Evolutionary conservation across 2,113 vertebrate species (phyloP).

Genomic region (Pedetes capensis): DNA sequence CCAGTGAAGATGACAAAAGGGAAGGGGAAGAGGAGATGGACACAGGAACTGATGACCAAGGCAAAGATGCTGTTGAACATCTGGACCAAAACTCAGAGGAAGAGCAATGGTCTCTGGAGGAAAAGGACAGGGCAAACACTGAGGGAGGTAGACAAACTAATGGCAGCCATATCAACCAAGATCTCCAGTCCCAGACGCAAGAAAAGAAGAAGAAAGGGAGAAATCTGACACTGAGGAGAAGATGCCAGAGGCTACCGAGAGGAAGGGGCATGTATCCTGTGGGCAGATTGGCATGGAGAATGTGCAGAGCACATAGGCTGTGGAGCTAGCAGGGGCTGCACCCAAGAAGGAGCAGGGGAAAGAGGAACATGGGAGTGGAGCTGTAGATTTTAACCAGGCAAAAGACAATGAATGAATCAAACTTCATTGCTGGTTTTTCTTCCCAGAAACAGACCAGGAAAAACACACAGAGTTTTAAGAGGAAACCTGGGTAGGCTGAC

Average conservation of each 20-base stretch:
- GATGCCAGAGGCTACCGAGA: conserved; percentile 84
- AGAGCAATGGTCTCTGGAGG: conserved; percentile 44
- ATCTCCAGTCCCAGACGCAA: conserved; percentile 86
- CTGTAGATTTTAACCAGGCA: conserved; percentile 92
- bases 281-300: conserved; percentile 93
- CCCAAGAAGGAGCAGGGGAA: conserved; percentile 92
- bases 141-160: conserved; percentile 77
- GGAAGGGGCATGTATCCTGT: conserved; percentile 88
- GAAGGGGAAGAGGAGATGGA: conserved; percentile 78
- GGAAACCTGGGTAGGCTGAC: conserved; percentile 94
- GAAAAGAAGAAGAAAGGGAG: conserved; percentile 82
- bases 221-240: conserved; percentile 81
- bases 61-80: conserved; percentile 64
- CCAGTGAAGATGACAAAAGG: conserved; percentile 72
- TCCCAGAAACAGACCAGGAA: conserved; percentile 87
- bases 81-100: conserved; percentile 78
- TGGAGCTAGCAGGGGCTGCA: conserved; percentile 92
- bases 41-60: conserved; percentile 74
- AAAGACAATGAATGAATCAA: conserved; percentile 96
- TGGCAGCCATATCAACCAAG: conserved; percentile 80
- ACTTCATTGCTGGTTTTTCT: conserved; percentile 87
- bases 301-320: conserved; percentile 91
- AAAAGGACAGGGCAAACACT: conserved; percentile 64
- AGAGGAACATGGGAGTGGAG: conserved; percentile 94
- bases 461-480: conserved; percentile 95